Evolutionary conservation across 2,888 invertebrate genomes (phyloP).

Genomic region (Yponomeuta sedellus): DNA sequence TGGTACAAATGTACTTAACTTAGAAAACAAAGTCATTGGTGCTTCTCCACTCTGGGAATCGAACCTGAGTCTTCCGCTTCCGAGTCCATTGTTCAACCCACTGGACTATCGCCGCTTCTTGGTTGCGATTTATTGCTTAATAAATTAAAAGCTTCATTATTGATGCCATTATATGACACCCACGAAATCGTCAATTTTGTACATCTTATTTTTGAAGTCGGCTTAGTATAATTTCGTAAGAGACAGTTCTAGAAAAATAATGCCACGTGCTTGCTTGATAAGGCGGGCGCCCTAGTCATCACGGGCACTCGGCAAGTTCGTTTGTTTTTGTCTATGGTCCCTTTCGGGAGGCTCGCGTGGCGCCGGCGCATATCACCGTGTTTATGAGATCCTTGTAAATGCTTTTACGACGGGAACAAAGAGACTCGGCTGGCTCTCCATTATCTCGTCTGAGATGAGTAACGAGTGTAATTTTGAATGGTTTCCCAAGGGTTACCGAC

Average conservation of each 20-base stretch:
- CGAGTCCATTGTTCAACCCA: no score
- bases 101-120: no score
- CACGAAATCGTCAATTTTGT: background rate
- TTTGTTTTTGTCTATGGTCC: slow-evolving; percentile 17
- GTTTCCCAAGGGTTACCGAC: background rate
- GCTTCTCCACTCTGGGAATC: no score
- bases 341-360: slow-evolving; percentile 30
- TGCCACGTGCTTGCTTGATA: slow-evolving; percentile 56
- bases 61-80: no score
- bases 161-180: background rate
- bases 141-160: background rate
- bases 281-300: slow-evolving; percentile 55
- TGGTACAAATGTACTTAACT: no score
- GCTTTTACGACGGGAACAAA: slow-evolving; percentile 15
- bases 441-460: slow-evolving; percentile 12
- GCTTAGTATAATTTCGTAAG: no score
- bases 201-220: no score
- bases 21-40: no score
- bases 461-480: slow-evolving; percentile 9
- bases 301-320: slow-evolving; percentile 6
- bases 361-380: slow-evolving; percentile 46
- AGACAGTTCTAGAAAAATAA: background rate
- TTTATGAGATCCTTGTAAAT: slow-evolving; percentile 33
- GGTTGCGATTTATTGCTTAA: background rate
- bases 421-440: slow-evolving; percentile 8